Base-by-base conservation (phyloP, 2,797 vertebrate species). In the Pseudochaenichthys georgianus region DNA sequence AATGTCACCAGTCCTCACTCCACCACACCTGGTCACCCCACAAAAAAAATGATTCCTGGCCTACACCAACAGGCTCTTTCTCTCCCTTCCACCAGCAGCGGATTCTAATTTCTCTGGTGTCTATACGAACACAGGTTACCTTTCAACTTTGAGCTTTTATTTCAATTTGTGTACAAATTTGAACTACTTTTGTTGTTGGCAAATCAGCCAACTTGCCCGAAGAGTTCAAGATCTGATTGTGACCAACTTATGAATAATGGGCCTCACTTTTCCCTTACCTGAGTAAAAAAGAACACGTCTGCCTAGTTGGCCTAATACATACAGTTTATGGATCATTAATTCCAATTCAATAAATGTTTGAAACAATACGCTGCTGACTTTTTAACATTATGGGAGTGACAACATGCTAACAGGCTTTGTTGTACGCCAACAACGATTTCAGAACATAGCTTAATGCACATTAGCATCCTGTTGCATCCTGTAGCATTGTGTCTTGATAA, bases 1-100 rank as follows among this genome's bases (percentile, higher is more conserved):
- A 95, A 95, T 95, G 94, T 95, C 95, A 95, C 70, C 81, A 58
- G 13, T 68, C 83, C 79, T 85, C 65, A 21, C 78, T 70, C 76
- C 82, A 55, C 57, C 79, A 77, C 57, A 67, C 75, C 76, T 54
- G 31, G 67, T 75, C 87, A 71, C n/a, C 70, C 53, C 53, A 58
- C 50, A 69, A 34, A 64, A 70, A 64, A 73, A 88, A 87, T 5
- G 1, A 72, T 73, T 85, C 79, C 65, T 50, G 64, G 75, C 68
- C 77, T 71, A 50, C 83, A 64, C 4, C 34, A 47, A 67, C 46
- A 13, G 7, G 3, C 61, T 43, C 42, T 31, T 60, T 41, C 17
- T 48, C 19, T 42, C 34, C 15, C 45, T 5, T 50, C 51, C 11
- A 5, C 6, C 19, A 34, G 23, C 41, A 77, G 38, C 38, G 64